A percentile compares a stretch with the other conserved stretches of the same genome.
Evolutionary conservation across 2,888 invertebrate genomes (phyloP).

Genomic region (Volucella inanis): DNA sequence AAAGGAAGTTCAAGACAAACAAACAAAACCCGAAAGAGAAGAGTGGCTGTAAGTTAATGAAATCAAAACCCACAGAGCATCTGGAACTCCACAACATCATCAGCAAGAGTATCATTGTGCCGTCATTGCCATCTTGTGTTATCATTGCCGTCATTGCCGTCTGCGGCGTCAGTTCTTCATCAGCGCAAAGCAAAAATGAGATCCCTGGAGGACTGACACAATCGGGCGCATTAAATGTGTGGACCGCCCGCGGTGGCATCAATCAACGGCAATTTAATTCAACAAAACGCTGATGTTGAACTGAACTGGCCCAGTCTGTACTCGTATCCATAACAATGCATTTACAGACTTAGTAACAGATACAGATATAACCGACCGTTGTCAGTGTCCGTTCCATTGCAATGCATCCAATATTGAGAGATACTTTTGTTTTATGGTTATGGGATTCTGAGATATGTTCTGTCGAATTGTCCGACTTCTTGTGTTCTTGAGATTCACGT

Average conservation of each 20-base stretch:
- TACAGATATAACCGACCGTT: not conserved
- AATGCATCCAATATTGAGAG: conserved; percentile 61
- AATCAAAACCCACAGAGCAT: conserved; percentile 66
- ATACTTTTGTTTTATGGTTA: conserved; percentile 68
- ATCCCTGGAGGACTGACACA: conserved; percentile 72
- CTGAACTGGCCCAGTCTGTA: too few relatives aligned
- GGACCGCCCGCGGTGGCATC: conserved; percentile 79
- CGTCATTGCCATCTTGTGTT: conserved; percentile 14
- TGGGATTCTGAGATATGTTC: conserved; percentile 60
- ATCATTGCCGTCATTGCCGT: conserved; percentile 44
- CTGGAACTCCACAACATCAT: conserved; percentile 65
- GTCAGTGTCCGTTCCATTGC: conserved; percentile 32
- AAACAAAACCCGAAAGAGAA: conserved; percentile 23
- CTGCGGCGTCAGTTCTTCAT: conserved; percentile 48
- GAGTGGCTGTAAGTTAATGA: conserved; percentile 54
- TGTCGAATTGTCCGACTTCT: conserved; percentile 64
- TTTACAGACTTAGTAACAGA: too few relatives aligned
- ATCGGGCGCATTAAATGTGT: conserved; percentile 70
- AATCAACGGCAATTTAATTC: conserved; percentile 76
- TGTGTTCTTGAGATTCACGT: conserved; percentile 45
- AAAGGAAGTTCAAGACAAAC: conserved; percentile 35
- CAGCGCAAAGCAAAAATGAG: conserved; percentile 57
- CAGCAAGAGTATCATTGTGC: conserved; percentile 26
- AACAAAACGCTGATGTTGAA: conserved; percentile 55
- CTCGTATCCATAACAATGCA: too few relatives aligned